Conservation (phyloP, 2,113 vertebrate species). For the Colossoma macropomum region DNA sequence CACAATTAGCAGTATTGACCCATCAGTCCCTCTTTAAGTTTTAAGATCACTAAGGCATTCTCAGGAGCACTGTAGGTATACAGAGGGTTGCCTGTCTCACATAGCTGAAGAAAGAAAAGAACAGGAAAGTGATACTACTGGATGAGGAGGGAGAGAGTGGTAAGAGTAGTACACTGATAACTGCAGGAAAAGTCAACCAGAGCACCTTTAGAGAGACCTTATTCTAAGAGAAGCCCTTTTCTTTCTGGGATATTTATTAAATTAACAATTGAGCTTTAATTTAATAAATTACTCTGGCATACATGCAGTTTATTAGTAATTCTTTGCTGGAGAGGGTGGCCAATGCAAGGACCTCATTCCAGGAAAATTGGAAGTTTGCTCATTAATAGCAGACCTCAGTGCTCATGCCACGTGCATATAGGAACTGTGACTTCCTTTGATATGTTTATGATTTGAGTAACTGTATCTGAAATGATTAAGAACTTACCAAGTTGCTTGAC, state of each 20-base stretch:
- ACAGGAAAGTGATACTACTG: slow-evolving; percentile 25
- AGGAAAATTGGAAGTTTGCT: neutral
- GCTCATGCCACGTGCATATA: neutral
- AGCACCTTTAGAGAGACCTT: neutral
- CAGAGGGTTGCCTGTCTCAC: neutral
- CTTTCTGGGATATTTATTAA: too few species aligned
- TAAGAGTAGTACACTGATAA: slow-evolving; percentile 13
- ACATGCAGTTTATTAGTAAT: neutral
- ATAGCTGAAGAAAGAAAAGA: neutral
- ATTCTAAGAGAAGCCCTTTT: neutral
- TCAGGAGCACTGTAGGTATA: neutral
- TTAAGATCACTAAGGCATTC: neutral
- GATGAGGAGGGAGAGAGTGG: neutral
- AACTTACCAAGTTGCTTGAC: neutral
- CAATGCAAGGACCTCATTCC: neutral
- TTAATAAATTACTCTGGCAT: neutral
- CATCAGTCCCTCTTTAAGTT: neutral
- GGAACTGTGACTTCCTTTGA: slow-evolving; percentile 11
- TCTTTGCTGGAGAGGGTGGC: neutral
- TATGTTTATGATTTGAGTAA: neutral
- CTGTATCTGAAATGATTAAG: neutral
- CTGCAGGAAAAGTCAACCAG: slow-evolving; percentile 1
- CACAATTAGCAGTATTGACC: neutral
- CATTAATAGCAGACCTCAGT: neutral
- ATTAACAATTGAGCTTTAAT: neutral